Conservation (phyloP, 2,113 vertebrate genomes). For the Centropus unirufus region DNA sequence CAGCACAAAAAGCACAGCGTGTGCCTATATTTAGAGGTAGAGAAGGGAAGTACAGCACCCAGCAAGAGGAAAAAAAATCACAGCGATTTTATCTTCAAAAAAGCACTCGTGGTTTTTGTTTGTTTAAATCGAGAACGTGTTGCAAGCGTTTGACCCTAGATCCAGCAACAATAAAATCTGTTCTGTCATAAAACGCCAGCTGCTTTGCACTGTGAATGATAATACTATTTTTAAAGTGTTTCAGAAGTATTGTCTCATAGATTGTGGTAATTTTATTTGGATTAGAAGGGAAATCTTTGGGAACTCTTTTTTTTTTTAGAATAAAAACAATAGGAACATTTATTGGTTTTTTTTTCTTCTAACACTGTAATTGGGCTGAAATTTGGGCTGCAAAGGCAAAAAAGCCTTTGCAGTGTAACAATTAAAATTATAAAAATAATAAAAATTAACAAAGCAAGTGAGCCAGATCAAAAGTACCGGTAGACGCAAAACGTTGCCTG, state of each 20-base stretch:
- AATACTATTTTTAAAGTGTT: slow-evolving; percentile 33
- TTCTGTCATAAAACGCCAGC: slow-evolving; percentile 43
- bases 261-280: background rate
- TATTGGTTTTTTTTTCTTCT: background rate
- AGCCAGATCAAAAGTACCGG: background rate
- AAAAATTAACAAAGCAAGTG: background rate
- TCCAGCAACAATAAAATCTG: slow-evolving; percentile 58
- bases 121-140: slow-evolving; percentile 39
- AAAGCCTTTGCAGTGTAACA: background rate
- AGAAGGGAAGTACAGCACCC: slow-evolving; percentile 12
- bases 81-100: slow-evolving; percentile 48
- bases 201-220: slow-evolving; percentile 22
- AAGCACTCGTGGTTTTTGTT: slow-evolving; percentile 13
- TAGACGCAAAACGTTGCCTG: background rate
- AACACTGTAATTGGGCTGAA: background rate
- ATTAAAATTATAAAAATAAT: background rate
- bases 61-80: background rate
- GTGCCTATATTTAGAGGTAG: slow-evolving; percentile 54
- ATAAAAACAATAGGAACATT: background rate
- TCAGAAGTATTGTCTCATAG: slow-evolving; percentile 29
- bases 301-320: background rate
- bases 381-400: background rate
- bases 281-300: background rate
- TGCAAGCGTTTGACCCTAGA: slow-evolving; percentile 41
- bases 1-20: slow-evolving; percentile 23